Conservation (phyloP, 2,113 vertebrate genomes). For the Eulemur rufifrons region DNA sequence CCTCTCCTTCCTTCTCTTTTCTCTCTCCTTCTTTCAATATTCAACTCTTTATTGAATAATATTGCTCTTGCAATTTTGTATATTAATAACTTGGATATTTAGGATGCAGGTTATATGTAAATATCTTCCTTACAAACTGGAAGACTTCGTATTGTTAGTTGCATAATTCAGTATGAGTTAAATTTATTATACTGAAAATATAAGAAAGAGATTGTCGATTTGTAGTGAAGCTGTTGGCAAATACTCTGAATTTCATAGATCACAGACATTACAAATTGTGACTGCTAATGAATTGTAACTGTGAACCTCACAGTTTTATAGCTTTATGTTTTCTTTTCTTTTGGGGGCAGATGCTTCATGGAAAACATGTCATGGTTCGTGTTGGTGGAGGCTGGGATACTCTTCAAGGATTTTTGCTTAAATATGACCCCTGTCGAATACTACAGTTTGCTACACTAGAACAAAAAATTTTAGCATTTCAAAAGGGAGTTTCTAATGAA, state of each 20-base stretch:
- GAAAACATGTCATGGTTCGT: constrained; percentile 99
- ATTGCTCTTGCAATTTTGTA: not conserved
- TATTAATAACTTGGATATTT: constrained; percentile 8
- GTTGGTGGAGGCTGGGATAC: constrained; percentile 99
- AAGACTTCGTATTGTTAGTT: not conserved
- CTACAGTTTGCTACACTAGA: constrained; percentile 97
- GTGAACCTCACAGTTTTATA: not conserved
- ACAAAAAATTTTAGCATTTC: constrained; percentile 96
- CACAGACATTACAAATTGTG: not conserved
- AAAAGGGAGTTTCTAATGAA: constrained; percentile 90
- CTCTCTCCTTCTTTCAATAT: not conserved
- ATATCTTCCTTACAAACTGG: not conserved
- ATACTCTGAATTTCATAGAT: not conserved
- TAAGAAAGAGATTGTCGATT: not conserved
- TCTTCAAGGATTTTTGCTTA: constrained; percentile 95
- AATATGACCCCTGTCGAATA: constrained; percentile 95
- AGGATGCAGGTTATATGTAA: not conserved
- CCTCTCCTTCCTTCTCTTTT: not conserved
- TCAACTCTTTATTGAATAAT: not conserved
- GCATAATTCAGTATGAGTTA: not conserved
- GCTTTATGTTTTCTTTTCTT: constrained; percentile 23
- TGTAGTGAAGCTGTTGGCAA: not conserved
- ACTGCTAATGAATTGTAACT: not conserved
- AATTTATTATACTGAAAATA: not conserved
- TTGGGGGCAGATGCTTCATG: constrained; percentile 94